Evolutionary conservation across 2,888 invertebrate species (phyloP).

Genomic region (Nasonia oneida): DNA sequence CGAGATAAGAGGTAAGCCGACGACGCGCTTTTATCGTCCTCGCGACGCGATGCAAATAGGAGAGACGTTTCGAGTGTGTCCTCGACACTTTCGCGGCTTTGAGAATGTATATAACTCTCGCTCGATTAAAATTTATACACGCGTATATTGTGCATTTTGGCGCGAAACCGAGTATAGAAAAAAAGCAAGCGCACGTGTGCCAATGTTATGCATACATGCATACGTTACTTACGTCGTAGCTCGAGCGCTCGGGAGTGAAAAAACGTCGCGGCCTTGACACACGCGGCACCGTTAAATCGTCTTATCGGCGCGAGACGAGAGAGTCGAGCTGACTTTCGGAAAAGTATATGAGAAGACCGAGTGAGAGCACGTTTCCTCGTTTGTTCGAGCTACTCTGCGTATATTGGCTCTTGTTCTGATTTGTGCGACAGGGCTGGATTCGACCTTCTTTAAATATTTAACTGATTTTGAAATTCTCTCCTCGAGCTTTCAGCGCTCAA

Average conservation of each 20-base stretch:
- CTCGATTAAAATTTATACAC: background rate
- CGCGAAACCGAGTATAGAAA: background rate
- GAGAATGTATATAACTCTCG: background rate
- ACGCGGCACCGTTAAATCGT: constrained; percentile 56
- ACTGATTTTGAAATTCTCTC: too few relatives aligned
- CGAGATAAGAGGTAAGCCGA: constrained; percentile 25
- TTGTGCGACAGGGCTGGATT: constrained; percentile 7
- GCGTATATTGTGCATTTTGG: background rate
- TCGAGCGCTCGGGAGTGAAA: background rate
- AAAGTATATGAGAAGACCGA: constrained; percentile 25
- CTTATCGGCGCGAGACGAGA: constrained; percentile 44
- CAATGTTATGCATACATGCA: background rate
- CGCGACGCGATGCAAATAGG: constrained; percentile 12
- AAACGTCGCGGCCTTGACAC: constrained; percentile 56
- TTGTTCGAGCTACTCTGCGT: background rate
- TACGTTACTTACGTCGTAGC: too few relatives aligned
- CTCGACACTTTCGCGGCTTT: background rate
- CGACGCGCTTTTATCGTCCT: constrained; percentile 16
- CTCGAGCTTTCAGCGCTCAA: too few relatives aligned
- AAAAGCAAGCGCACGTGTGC: background rate
- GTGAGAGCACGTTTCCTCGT: constrained; percentile 3
- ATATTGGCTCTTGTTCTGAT: background rate
- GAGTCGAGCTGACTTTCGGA: constrained; percentile 48
- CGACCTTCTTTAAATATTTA: background rate
- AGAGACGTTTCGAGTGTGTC: background rate